These are phyloP conservation scores for Rhincodon typus DNA, from an alignment of 2,797 vertebrate genomes.

Conservation along the genomic window DNA sequence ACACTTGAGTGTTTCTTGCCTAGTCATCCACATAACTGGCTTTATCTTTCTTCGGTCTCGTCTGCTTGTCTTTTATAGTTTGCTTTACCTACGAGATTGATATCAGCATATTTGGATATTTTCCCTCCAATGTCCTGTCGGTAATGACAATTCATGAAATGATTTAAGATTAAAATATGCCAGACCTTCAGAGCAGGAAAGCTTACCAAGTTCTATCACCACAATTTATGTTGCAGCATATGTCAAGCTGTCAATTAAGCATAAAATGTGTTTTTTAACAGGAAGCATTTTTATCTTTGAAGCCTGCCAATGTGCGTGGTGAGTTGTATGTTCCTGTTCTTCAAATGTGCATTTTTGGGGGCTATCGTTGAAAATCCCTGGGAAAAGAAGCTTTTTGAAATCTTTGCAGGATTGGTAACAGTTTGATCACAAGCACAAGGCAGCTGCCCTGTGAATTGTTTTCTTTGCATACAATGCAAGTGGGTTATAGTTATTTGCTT, in stretches of 20 bases:
- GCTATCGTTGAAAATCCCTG: background rate
- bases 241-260: background rate
- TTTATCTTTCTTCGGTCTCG: background rate
- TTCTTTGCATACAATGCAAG: background rate
- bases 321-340: background rate
- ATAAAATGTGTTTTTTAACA: background rate
- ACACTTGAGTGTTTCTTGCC: background rate
- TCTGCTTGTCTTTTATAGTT: background rate
- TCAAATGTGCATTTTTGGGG: background rate
- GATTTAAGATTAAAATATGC: background rate
- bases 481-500: background rate
- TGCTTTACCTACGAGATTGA: background rate
- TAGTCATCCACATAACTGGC: background rate
- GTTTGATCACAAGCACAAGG: background rate
- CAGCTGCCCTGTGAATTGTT: background rate
- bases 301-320: background rate
- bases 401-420: background rate
- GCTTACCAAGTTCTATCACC: background rate
- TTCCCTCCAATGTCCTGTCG: too few species aligned
- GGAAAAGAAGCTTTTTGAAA: background rate
- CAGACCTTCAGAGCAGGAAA: background rate
- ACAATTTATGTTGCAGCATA: background rate
- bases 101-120: background rate
- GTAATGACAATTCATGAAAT: background rate
- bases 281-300: slow-evolving; percentile 4